These are phyloP conservation scores for Antheraea yamamai DNA, from an alignment of 2,888 invertebrate genomes.

Conservation along the genomic window DNA sequence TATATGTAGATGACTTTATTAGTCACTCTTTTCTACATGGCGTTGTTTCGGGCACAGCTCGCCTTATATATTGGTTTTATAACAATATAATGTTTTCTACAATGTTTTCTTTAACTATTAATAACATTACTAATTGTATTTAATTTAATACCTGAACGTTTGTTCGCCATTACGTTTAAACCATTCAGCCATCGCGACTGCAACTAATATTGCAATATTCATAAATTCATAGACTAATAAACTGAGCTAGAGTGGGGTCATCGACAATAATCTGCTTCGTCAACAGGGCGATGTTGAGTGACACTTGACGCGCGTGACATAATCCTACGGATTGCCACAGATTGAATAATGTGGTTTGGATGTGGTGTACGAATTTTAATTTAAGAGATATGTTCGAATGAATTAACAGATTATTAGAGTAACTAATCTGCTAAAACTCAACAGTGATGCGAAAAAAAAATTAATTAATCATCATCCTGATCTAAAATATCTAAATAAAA, in stretches of 20 bases:
- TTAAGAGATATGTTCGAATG: background rate
- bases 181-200: background rate
- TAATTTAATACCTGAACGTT: background rate
- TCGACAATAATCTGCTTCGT: conserved; percentile 60
- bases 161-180: background rate
- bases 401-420: background rate
- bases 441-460: too few relatives aligned
- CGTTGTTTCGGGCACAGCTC: too few relatives aligned
- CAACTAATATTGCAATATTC: conserved; percentile 25
- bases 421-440: too few relatives aligned
- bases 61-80: too few relatives aligned
- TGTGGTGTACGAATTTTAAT: background rate
- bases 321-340: conserved; percentile 47
- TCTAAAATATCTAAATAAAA: too few relatives aligned
- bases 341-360: conserved; percentile 17
- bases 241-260: conserved; percentile 33
- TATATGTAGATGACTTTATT: too few relatives aligned
- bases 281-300: conserved; percentile 73
- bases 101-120: too few relatives aligned
- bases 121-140: background rate
- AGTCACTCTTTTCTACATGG: too few relatives aligned
- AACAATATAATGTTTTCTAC: too few relatives aligned
- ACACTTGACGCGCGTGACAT: conserved; percentile 77
- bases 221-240: conserved; percentile 23
- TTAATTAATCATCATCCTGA: too few relatives aligned